Evolutionary conservation across 2,113 vertebrate species (phyloP), one percentile per base, ranked within the genome.

Genomic region (Myiozetetes cayanensis): DNA sequence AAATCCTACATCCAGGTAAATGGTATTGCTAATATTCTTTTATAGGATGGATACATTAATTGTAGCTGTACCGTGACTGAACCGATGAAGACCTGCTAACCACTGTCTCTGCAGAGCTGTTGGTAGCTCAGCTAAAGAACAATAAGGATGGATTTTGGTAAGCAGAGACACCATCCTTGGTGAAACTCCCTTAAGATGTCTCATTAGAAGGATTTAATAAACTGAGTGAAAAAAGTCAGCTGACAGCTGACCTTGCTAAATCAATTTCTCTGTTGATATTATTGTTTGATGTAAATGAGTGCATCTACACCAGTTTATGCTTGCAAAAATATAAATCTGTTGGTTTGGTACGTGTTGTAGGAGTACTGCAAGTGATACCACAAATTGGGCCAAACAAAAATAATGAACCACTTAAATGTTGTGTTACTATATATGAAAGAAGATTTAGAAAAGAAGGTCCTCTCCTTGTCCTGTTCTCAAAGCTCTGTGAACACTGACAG

Each of bases 371-470:
- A 94, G 50, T 85, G 61, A 96, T 68, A 86, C 15, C 73, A 77
- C 47, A 96, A 94, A 95, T 89, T 55, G 90, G 92, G 90, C 46
- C 92, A 92, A 93, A 94, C 80, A 93, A 94, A 91, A 93, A 93
- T 91, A 93, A 94, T 87, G 52, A 96, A 87, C 49, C 44, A 62
- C 87, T 91, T 89, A 91, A 89, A 95, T 95, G 87, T 89, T 95
- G 83, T 88, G 83, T 86, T 96, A 94, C 92, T 96, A 84, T 96
- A 95, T 96, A 93, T 74, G 89, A 93, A 92, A 81, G 65, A 80
- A 86, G 65, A 56, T 78, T 81, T 93, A 81, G 90, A 94, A 93
- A 94, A 89, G 21, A 95, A 94, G 85, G 85, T 89, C 86, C 20
- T 77, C 84, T 97, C 73, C 89, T 94, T 94, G 91, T 90, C 94